Evolutionary conservation across 2,113 vertebrate species (phyloP).

Genomic region (Mormyrus iriodes): DNA sequence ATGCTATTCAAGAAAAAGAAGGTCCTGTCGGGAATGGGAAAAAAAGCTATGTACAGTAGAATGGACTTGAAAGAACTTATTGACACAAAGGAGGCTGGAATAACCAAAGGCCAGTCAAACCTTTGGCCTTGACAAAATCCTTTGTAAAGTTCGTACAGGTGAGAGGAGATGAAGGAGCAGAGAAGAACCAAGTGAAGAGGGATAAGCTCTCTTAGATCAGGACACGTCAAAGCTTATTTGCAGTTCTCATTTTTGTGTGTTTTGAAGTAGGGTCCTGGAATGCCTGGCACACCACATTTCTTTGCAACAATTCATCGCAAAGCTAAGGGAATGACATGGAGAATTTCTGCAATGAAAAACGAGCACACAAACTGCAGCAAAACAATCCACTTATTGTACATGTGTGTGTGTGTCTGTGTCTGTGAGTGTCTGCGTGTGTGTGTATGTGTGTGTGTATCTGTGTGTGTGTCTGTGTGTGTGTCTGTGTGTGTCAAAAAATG

Average conservation of each 20-base stretch:
- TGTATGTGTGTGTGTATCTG: no score
- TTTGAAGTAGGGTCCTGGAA: conserved; percentile 31
- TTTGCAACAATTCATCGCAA: neutral
- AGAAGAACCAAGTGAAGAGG: neutral
- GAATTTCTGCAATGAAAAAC: neutral
- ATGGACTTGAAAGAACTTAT: neutral
- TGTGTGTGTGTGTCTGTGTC: neutral
- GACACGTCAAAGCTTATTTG: conserved; percentile 38
- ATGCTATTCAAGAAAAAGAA: neutral
- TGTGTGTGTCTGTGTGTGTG: neutral
- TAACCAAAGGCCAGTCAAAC: neutral
- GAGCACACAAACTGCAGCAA: neutral
- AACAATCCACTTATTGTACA: neutral
- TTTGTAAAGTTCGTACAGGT: neutral
- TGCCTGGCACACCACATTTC: neutral
- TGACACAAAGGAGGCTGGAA: neutral
- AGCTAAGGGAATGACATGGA: neutral
- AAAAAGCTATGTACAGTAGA: neutral
- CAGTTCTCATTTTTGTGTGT: conserved; percentile 34
- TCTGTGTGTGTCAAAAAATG: neutral
- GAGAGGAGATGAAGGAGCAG: neutral
- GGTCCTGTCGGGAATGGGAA: neutral
- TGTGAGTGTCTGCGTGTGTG: no score
- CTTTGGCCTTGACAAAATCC: neutral
- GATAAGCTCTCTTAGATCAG: conserved; percentile 21